These are phyloP conservation scores for Chlorops oryzae DNA, from an alignment of 1,140 invertebrate species.

Conservation along the genomic window DNA sequence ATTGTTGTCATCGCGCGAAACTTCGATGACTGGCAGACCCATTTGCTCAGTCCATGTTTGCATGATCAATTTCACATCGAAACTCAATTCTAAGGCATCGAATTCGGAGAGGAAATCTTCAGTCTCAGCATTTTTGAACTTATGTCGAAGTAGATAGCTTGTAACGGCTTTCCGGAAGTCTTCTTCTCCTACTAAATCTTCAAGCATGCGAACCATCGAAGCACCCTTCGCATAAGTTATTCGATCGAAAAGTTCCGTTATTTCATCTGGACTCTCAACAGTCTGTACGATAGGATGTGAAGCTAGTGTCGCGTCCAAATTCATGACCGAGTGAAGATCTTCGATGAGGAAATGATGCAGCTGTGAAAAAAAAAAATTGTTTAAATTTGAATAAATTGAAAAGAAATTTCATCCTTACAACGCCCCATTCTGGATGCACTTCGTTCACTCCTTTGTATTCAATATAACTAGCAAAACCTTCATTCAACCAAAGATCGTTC, in stretches of 20 bases:
- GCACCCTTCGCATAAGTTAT: slow-evolving; percentile 93
- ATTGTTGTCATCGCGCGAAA: slow-evolving; percentile 48
- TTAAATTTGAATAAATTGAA: slow-evolving; percentile 17
- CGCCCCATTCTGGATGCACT: slow-evolving; percentile 73
- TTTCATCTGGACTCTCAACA: slow-evolving; percentile 80
- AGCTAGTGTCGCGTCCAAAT: slow-evolving; percentile 70
- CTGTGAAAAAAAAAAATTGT: slow-evolving; percentile 48
- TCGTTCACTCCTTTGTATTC: slow-evolving; percentile 69
- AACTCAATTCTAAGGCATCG: slow-evolving; percentile 48
- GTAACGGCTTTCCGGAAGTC: slow-evolving; percentile 68
- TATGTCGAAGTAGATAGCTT: slow-evolving; percentile 64
- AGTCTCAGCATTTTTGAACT: slow-evolving; percentile 73
- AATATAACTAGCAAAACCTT: slow-evolving; percentile 86
- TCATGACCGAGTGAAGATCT: slow-evolving; percentile 67
- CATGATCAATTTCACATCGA: slow-evolving; percentile 67
- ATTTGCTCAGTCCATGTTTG: slow-evolving; percentile 90
- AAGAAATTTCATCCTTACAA: slow-evolving; percentile 53
- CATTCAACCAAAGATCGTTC: slow-evolving; percentile 89
- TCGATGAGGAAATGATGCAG: slow-evolving; percentile 67
- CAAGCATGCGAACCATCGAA: slow-evolving; percentile 83
- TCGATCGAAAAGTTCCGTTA: slow-evolving; percentile 84
- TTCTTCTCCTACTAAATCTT: slow-evolving; percentile 70
- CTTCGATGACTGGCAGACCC: slow-evolving; percentile 77
- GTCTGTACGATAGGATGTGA: slow-evolving; percentile 83
- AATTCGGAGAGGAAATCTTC: slow-evolving; percentile 67